Conservation (phyloP, 2,888 invertebrate genomes). For the Dione juno region DNA sequence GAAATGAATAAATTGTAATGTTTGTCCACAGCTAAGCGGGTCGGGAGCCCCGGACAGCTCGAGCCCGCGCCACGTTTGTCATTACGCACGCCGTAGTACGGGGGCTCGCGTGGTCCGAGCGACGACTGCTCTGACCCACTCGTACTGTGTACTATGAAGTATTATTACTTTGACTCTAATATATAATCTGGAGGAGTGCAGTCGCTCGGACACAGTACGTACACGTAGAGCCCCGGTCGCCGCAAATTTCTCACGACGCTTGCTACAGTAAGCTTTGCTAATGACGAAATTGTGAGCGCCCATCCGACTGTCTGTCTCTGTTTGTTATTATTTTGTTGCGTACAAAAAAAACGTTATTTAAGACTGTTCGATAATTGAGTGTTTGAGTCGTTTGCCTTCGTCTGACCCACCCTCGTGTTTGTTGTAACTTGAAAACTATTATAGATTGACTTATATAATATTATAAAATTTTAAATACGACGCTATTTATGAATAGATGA, state of each 20-base stretch:
- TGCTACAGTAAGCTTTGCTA: constrained; percentile 80
- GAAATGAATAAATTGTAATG: not conserved
- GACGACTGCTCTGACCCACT: not conserved
- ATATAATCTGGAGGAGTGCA: not conserved
- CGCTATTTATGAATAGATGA: constrained; percentile 78
- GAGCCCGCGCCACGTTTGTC: constrained; percentile 47
- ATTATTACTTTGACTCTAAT: not conserved
- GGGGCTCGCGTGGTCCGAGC: constrained; percentile 36
- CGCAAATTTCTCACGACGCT: constrained; percentile 75
- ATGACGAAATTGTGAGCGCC: constrained; percentile 72
- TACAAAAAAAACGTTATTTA: constrained; percentile 73
- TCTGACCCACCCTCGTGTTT: constrained; percentile 75
- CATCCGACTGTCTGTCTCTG: constrained; percentile 59
- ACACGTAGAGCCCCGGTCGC: constrained; percentile 50
- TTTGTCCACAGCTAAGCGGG: constrained; percentile 48
- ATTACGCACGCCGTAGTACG: constrained; percentile 48
- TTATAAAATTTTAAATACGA: constrained; percentile 72
- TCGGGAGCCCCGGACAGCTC: constrained; percentile 44
- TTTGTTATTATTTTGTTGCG: constrained; percentile 75
- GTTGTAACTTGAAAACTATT: constrained; percentile 64
- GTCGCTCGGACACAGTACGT: constrained; percentile 5
- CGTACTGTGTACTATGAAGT: not conserved
- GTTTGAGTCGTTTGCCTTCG: constrained; percentile 72
- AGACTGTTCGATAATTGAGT: constrained; percentile 80
- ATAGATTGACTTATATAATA: constrained; percentile 62